Evolutionary conservation across 2,888 invertebrate species (phyloP).

Genomic region (Drosophila tanythrix): DNA sequence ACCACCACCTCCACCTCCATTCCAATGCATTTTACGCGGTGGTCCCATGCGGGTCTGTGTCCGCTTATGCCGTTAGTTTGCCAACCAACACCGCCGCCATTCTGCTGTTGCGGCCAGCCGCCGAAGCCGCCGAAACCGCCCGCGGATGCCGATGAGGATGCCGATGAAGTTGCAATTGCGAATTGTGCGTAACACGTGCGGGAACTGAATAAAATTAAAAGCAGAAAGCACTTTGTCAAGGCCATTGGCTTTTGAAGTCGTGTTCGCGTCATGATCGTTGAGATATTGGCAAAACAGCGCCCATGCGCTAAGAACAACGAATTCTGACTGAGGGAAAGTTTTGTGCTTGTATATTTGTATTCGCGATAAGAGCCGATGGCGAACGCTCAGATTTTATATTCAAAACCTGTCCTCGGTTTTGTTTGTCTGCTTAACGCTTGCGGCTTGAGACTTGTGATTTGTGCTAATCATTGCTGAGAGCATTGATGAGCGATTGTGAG

Average conservation of each 20-base stretch:
- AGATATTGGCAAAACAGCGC: constrained; percentile 7
- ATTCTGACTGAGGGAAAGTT: constrained; percentile 60
- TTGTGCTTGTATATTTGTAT: constrained; percentile 2
- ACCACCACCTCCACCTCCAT: constrained; percentile 9
- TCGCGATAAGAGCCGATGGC: constrained; percentile 33
- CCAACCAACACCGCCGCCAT: constrained; percentile 7
- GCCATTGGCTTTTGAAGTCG: constrained; percentile 20
- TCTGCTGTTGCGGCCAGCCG: constrained; percentile 19
- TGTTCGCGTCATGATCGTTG: constrained; percentile 46
- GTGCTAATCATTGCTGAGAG: constrained; percentile 44
- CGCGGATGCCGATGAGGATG: constrained; percentile 46
- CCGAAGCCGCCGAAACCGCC: constrained; percentile 29
- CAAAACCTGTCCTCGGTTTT: constrained; percentile 54
- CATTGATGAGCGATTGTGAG: constrained; percentile 33
- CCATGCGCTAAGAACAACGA: constrained; percentile 47
- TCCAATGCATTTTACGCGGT: constrained; percentile 8
- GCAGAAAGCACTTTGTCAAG: constrained; percentile 26
- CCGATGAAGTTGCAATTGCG: constrained; percentile 38
- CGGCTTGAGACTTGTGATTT: constrained; percentile 5
- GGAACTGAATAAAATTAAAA: constrained; percentile 3
- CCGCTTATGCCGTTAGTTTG: constrained; percentile 5
- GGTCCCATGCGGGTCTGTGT: constrained; percentile 6
- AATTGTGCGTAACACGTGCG: constrained; percentile 48
- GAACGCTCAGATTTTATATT: constrained; percentile 23
- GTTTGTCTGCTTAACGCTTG: constrained; percentile 18